These are phyloP conservation scores for Heliconius ethilla DNA, from an alignment of 2,888 invertebrate genomes.

Conservation along the genomic window DNA sequence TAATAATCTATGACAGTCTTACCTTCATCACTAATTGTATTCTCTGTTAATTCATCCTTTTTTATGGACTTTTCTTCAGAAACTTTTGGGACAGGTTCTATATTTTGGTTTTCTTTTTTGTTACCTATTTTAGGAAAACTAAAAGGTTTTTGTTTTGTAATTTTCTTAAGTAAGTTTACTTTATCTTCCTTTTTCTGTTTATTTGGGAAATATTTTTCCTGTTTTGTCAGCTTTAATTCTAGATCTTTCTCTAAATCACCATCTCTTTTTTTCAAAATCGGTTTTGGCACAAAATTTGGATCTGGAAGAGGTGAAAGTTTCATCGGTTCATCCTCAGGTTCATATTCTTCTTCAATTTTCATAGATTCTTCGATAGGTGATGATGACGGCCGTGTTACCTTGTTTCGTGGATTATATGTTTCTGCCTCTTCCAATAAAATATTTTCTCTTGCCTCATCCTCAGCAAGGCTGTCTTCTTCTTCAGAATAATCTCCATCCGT, in stretches of 20 bases:
- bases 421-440: slow-evolving; percentile 81
- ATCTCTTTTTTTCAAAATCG: slow-evolving; percentile 86
- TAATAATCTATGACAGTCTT: slow-evolving; percentile 90
- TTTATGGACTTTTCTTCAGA: slow-evolving; percentile 47
- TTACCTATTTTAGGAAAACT: slow-evolving; percentile 66
- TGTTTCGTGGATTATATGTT: slow-evolving; percentile 86
- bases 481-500: slow-evolving; percentile 75
- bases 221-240: slow-evolving; percentile 42
- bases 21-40: slow-evolving; percentile 83
- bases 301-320: slow-evolving; percentile 85
- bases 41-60: slow-evolving; percentile 56
- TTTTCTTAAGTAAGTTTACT: slow-evolving; percentile 69
- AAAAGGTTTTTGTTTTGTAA: slow-evolving; percentile 70
- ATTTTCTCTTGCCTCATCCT: slow-evolving; percentile 61
- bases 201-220: slow-evolving; percentile 45
- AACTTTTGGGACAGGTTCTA: slow-evolving; percentile 46
- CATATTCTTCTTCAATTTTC: slow-evolving; percentile 78
- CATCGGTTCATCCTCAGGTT: slow-evolving; percentile 82
- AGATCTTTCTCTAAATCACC: slow-evolving; percentile 54
- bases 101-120: slow-evolving; percentile 67
- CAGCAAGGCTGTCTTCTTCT: slow-evolving; percentile 64
- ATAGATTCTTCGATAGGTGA: slow-evolving; percentile 60
- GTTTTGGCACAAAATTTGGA: slow-evolving; percentile 89
- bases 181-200: slow-evolving; percentile 68
- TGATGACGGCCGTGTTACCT: slow-evolving; percentile 62